Percentiles rank a stretch among this genome's conserved stretches.
phyloP scores from a whole-genome alignment of 2,797 vertebrate species.

The Natrix natrix region DNA sequence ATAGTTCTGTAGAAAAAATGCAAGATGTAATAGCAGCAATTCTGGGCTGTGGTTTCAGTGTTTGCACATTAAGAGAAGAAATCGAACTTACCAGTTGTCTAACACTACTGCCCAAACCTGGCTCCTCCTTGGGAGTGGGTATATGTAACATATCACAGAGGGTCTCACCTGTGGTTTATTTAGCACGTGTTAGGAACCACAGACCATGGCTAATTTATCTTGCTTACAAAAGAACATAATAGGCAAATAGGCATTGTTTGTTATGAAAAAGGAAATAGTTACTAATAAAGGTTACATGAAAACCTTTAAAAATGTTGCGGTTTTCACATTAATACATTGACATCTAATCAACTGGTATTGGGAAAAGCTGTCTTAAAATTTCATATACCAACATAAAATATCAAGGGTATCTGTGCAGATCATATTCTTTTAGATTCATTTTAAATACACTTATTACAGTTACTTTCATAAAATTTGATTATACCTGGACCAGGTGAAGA shows the following conservation, averaged over 20 bases:
- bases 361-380: background rate
- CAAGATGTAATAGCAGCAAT: conserved; percentile 47
- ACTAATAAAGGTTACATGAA: background rate
- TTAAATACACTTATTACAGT: background rate
- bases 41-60: conserved; percentile 58
- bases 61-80: background rate
- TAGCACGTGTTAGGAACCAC: background rate
- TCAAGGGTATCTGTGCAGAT: background rate
- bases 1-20: conserved; percentile 42
- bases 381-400: background rate
- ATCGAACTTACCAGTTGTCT: background rate
- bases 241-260: background rate
- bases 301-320: background rate
- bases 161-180: background rate
- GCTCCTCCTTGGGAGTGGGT: background rate
- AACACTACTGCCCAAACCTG: background rate
- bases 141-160: background rate
- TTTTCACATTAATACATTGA: background rate
- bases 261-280: background rate
- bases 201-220: background rate
- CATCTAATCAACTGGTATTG: background rate
- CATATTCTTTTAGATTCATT: background rate
- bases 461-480: background rate
- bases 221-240: background rate
- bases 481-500: background rate